Evolutionary conservation across 2,888 invertebrate genomes (phyloP), one percentile per base, ranked within the genome.

Genomic region (Calliphora vomitoria): DNA sequence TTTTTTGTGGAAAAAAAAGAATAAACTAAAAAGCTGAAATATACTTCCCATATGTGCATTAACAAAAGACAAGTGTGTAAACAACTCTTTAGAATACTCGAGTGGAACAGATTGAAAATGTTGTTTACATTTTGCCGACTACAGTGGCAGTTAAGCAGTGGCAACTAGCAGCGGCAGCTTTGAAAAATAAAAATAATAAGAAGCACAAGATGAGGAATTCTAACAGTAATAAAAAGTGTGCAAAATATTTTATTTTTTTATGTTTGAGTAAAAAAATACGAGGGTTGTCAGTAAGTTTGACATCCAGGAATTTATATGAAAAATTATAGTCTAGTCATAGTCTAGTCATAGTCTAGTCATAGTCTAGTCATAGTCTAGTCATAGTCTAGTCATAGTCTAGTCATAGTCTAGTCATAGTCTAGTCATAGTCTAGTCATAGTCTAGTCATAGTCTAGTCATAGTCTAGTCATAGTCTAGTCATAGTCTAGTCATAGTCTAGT

Each of bases 71-170:
- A 75, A 78, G 58, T 72, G 58, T 53, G 50, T 85, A 58, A 81
- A 81, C 81, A 81, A 74, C 20, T 74, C 66, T 79, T 50, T 80
- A 35, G n/a, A 25, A 78, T 58, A 18, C 55, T 38, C 41, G 13
- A 58, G 10, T 25, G 10, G 41, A 74, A 81, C 62, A 71, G 15
- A 50, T 64, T 47, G 35, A 64, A 72, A 74, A 74, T 74, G 44
- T 82, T 68, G 74, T 82, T 74, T 82, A 82, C 58, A 68, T 66
- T 53, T 58, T 66, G 41, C 11, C 25, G 31, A 6, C 35, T 35
- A 35, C 35, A 4, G 35, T 5, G 35, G 5, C 35, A 35, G 35
- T 4, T 13, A n/a, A 25, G 13, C 44, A 44, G 44, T 18, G n/a
- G n/a, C 35, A 55, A 44, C 44, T 11, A 13, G 44, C 44, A 44